Percentiles rank a stretch among this genome's conserved stretches.
These are phyloP conservation scores for Falco concolor DNA, from an alignment of 2,797 vertebrate genomes.

Conservation along the genomic window DNA sequence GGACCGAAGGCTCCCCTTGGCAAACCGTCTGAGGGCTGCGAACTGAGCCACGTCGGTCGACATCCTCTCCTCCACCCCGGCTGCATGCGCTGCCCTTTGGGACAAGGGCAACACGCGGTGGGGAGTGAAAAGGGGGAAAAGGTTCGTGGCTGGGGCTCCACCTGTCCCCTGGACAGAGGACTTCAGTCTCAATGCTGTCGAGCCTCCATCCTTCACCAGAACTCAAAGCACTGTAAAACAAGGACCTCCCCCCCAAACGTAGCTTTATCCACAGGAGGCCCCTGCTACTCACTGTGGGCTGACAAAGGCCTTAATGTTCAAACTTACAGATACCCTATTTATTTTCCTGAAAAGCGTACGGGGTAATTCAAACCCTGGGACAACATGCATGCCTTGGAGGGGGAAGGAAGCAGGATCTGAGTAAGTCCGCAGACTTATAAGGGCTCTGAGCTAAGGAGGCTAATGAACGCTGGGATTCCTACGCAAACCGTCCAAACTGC, in stretches of 20 bases:
- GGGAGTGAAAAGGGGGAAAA: background rate
- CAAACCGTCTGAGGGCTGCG: background rate
- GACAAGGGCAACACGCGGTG: background rate
- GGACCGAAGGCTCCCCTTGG: background rate
- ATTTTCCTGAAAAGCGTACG: background rate
- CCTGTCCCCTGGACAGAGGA: background rate
- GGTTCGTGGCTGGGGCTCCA: background rate
- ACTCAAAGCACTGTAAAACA: background rate
- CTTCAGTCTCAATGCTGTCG: background rate
- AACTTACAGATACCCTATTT: constrained; percentile 15
- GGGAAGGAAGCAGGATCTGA: background rate
- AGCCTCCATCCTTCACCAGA: background rate
- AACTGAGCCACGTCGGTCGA: accelerated
- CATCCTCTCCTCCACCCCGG: background rate
- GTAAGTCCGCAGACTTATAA: background rate
- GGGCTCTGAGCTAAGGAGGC: background rate
- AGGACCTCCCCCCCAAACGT: background rate
- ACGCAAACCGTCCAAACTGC: accelerated
- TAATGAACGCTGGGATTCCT: accelerated
- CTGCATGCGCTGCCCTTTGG: background rate
- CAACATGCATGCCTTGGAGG: background rate
- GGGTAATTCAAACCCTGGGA: background rate
- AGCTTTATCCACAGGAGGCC: background rate
- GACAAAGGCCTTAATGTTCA: constrained; percentile 43
- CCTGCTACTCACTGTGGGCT: background rate